phyloP scores from a whole-genome alignment of 2,888 invertebrate genomes.

The Pteria penguin region DNA sequence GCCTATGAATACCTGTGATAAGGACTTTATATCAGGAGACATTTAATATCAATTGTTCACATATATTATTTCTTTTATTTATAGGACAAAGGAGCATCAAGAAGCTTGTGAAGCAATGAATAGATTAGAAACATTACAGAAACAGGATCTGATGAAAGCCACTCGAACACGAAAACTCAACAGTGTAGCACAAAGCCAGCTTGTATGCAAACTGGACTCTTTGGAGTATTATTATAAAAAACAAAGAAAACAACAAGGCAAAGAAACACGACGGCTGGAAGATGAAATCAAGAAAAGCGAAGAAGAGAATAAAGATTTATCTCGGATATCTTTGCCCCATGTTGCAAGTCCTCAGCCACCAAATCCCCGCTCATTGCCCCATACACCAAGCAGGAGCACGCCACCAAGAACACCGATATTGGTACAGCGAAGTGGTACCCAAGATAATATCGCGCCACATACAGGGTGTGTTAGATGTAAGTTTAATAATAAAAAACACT shows the following conservation, averaged over 20 bases:
- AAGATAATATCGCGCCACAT: slow-evolving; percentile 26
- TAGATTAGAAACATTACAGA: slow-evolving; percentile 7
- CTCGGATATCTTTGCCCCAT: background rate
- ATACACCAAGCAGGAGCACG: slow-evolving; percentile 44
- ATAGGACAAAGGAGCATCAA: no score
- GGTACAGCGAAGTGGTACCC: no score
- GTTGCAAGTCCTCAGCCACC: slow-evolving; percentile 33
- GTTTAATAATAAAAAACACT: slow-evolving; percentile 44
- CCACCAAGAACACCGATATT: no score
- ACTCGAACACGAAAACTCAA: slow-evolving; percentile 25
- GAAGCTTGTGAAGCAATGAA: slow-evolving; percentile 16
- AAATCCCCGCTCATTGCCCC: slow-evolving; percentile 37
- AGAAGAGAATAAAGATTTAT: background rate
- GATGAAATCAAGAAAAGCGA: slow-evolving; percentile 47
- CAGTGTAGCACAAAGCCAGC: slow-evolving; percentile 32
- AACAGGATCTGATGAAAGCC: slow-evolving; percentile 9
- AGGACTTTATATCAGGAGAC: no score
- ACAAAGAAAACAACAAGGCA: slow-evolving; percentile 46
- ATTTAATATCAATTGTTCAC: no score
- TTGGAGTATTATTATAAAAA: slow-evolving; percentile 37
- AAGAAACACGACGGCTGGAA: slow-evolving; percentile 50
- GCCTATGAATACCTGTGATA: no score
- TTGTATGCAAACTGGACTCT: slow-evolving; percentile 17
- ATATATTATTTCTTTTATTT: no score
- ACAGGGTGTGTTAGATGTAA: slow-evolving; percentile 51